Evolutionary conservation across 2,797 vertebrate species (phyloP), one percentile per base, ranked within the genome.

Genomic region (Eulemur rubriventer): DNA sequence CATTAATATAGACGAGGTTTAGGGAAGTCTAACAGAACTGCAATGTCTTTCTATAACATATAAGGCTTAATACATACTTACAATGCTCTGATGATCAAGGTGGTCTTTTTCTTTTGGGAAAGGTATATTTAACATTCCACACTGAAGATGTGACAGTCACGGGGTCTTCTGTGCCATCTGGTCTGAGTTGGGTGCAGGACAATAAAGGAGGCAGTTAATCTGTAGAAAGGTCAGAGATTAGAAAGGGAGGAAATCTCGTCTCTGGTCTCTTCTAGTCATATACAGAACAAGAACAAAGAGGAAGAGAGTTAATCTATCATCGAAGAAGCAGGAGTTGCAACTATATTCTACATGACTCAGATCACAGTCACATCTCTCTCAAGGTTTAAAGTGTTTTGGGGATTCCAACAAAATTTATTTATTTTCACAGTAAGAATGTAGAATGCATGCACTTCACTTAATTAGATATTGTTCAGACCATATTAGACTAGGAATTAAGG

Each of bases 401-500:
- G 73, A 17, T 33, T 75, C 46, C 46, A 75, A n/a, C 46, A 50
- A 75, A 50, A 20, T 50, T 11, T 12, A 50, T 22, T 30, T 50
- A 46, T 75, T 50, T 50, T n/a, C 46, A 75, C 2, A n/a, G 73
- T 22, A 12, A 38, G 52, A 95, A 52, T 28, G 28, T 0, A 46
- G n/a, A 89, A 48, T 38, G 30, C 18, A 17, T 50, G n/a, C 13
- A 41, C 72, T 78, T 57, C 38, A 48, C 18, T 65, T 87, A 78
- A 73, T 3, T 73, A 79, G 88, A 43, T 81, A 78, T 22, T 84
- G 38, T 82, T 96, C 50, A 79, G 89, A 82, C 94, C 59, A 59
- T 50, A 57, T 35, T 43, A 46, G 24, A 83, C 13, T 82, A 55
- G 48, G 38, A 93, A 94, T 80, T 83, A 78, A 75, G 38, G 26